Conservation (phyloP, 2,797 vertebrate genomes). For the Acanthurus leucopareius region DNA sequence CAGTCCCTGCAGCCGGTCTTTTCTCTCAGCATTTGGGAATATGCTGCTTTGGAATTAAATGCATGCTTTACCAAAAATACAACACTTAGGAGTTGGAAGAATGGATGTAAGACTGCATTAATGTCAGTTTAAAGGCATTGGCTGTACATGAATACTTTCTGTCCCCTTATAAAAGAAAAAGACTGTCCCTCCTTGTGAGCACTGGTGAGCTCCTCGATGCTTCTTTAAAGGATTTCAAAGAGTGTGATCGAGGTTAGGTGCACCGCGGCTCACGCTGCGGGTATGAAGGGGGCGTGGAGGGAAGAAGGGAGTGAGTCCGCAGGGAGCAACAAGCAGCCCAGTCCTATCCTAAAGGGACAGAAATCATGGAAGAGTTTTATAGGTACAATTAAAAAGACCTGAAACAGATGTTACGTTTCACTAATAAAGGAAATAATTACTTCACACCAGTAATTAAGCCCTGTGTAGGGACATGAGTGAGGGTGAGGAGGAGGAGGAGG, state of each 20-base stretch:
- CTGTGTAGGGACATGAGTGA: constrained; percentile 78
- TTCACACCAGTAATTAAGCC: constrained; percentile 87
- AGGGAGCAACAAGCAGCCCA: constrained; percentile 82
- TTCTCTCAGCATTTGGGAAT: constrained; percentile 62
- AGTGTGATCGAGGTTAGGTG: constrained; percentile 57
- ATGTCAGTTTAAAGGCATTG: constrained; percentile 11
- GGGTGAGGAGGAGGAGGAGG: constrained; percentile 61
- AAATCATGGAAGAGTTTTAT: constrained; percentile 86
- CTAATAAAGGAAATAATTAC: constrained; percentile 89
- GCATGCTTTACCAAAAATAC: constrained; percentile 50
- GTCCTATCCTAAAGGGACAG: constrained; percentile 85
- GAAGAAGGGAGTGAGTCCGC: constrained; percentile 69
- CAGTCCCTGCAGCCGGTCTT: constrained; percentile 58
- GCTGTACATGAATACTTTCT: constrained; percentile 21
- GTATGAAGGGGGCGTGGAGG: constrained; percentile 47
- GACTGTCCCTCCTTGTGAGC: constrained; percentile 14
- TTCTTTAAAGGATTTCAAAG: constrained; percentile 67
- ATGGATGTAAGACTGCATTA: constrained; percentile 1
- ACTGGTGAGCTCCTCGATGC: constrained; percentile 47
- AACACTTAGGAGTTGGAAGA: constrained; percentile 35
- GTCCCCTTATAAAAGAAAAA: not conserved
- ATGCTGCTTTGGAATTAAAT: constrained; percentile 56
- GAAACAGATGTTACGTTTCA: constrained; percentile 87
- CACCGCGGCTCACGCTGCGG: constrained; percentile 46
- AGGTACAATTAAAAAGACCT: constrained; percentile 87